These are phyloP conservation scores for Montifringilla adamsi DNA, from an alignment of 2,113 vertebrate species.

Conservation along the genomic window DNA sequence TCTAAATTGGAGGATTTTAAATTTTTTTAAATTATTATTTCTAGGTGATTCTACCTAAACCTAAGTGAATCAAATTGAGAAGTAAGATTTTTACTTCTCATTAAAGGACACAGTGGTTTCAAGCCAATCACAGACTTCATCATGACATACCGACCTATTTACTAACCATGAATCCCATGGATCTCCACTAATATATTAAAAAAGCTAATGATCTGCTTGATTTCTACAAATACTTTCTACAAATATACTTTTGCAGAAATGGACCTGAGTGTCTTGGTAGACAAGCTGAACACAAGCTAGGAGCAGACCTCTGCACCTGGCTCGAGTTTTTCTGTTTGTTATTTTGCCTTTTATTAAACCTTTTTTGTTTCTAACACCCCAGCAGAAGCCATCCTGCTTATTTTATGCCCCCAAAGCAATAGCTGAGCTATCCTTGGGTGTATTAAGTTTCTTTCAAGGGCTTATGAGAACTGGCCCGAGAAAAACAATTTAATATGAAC, in stretches of 20 bases:
- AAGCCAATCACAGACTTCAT: not conserved
- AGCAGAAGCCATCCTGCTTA: not conserved
- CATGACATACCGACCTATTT: not conserved
- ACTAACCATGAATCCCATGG: not conserved
- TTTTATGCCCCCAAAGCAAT: no score
- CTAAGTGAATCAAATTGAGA: not conserved
- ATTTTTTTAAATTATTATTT: not conserved
- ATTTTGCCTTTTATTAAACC: no score
- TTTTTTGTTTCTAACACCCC: no score
- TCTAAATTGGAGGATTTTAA: not conserved
- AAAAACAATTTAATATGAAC: no score
- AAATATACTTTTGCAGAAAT: not conserved
- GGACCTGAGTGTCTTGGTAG: not conserved
- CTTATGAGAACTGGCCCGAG: no score
- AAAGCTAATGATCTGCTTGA: not conserved
- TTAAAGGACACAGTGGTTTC: not conserved
- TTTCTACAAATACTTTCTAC: not conserved
- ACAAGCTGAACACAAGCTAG: fast-evolving
- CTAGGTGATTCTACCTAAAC: not conserved
- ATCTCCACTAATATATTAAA: not conserved
- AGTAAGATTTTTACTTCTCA: not conserved
- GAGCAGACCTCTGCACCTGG: no score
- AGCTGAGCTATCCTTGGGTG: no score
- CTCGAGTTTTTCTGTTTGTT: no score
- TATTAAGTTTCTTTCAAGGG: no score